Percentiles rank a stretch among this genome's conserved stretches.
Evolutionary conservation across 1,140 invertebrate species (phyloP).

Genomic region (Drosophila sechellia): DNA sequence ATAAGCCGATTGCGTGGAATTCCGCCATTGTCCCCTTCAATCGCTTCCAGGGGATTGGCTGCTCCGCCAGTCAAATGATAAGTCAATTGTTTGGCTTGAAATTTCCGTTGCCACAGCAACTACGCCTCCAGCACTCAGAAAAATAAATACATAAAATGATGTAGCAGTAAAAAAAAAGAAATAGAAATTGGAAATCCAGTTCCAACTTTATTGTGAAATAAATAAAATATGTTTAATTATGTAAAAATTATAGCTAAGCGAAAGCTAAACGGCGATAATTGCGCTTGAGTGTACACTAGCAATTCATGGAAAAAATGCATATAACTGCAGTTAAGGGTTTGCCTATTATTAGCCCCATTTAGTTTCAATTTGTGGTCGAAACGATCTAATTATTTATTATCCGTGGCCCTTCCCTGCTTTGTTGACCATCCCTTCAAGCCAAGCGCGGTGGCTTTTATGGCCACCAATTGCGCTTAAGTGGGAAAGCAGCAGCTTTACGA

Average conservation of each 20-base stretch:
- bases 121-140: slow-evolving; percentile 5
- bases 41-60: slow-evolving; percentile 45
- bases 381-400: slow-evolving; percentile 77
- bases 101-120: slow-evolving; percentile 24
- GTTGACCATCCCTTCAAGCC: slow-evolving; percentile 8
- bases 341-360: slow-evolving; percentile 64
- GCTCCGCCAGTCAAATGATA: slow-evolving; percentile 71
- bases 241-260: not conserved
- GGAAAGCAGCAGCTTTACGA: slow-evolving; percentile 71
- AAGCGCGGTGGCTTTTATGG: slow-evolving; percentile 63
- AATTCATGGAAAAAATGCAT: slow-evolving; percentile 29
- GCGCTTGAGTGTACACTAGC: not conserved
- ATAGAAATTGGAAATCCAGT: not conserved
- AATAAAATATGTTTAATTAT: not conserved
- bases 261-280: not conserved
- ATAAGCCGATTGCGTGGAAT: slow-evolving; percentile 81
- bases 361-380: slow-evolving; percentile 73
- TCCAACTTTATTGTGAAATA: not conserved
- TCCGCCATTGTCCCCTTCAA: slow-evolving; percentile 63
- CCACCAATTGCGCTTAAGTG: slow-evolving; percentile 80
- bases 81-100: slow-evolving; percentile 75
- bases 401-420: slow-evolving; percentile 28
- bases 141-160: not conserved
- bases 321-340: slow-evolving; percentile 29
- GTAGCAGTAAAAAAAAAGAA: not conserved